These are phyloP conservation scores for Chironomus striatipennis DNA, from an alignment of 1,140 invertebrate species.

Conservation along the genomic window DNA sequence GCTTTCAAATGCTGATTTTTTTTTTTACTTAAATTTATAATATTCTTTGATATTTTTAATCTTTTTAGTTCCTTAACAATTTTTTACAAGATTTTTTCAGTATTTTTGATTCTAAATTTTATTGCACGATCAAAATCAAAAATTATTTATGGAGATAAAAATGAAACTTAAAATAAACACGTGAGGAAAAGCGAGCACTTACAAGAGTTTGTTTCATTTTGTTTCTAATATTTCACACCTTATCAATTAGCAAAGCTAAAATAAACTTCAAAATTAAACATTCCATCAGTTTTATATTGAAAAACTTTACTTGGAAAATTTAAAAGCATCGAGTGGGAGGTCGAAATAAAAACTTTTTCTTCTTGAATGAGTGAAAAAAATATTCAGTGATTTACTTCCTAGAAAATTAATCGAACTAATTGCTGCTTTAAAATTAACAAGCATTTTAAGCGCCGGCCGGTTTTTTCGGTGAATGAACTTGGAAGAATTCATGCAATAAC, in stretches of 20 bases:
- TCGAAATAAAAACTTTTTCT: background rate
- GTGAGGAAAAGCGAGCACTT: background rate
- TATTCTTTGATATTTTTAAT: too few species aligned
- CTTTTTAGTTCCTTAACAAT: too few species aligned
- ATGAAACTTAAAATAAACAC: too few species aligned
- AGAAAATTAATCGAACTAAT: background rate
- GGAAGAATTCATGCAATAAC: too few species aligned
- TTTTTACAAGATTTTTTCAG: too few species aligned
- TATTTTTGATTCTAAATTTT: too few species aligned
- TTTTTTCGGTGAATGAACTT: background rate
- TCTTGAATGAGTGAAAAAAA: too few species aligned
- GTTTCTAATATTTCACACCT: background rate
- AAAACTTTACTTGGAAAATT: background rate
- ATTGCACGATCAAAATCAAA: background rate
- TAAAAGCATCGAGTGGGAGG: background rate
- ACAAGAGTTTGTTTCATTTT: background rate
- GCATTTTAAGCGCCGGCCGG: background rate
- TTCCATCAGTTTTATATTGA: background rate
- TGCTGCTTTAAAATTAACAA: background rate
- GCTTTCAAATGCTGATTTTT: too few species aligned
- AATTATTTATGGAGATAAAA: too few species aligned
- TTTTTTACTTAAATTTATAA: too few species aligned
- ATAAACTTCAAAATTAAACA: background rate
- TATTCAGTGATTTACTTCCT: background rate
- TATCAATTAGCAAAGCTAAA: background rate